These are phyloP conservation scores for Lypha dubia DNA, from an alignment of 2,888 invertebrate species.

Conservation along the genomic window DNA sequence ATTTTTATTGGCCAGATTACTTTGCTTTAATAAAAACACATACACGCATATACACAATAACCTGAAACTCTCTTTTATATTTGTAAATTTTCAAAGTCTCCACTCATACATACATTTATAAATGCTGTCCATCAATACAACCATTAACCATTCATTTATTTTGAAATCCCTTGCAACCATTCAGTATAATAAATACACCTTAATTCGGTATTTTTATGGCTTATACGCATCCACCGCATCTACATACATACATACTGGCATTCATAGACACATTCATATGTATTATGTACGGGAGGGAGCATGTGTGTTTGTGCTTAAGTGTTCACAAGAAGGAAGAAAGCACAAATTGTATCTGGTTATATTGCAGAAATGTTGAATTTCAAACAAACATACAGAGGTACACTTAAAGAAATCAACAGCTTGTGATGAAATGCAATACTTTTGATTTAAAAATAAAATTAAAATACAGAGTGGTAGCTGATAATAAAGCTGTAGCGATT, in stretches of 20 bases:
- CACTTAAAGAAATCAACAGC: not conserved
- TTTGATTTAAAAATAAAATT: too few species aligned
- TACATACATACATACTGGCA: too few species aligned
- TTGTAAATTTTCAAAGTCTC: conserved; percentile 12
- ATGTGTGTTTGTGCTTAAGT: not conserved
- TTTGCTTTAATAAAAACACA: conserved; percentile 46
- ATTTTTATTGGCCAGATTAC: conserved; percentile 67
- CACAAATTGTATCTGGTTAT: not conserved
- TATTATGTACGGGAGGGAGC: too few species aligned
- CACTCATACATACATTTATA: not conserved
- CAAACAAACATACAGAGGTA: not conserved
- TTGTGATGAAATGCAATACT: conserved; percentile 2
- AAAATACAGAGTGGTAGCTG: too few species aligned
- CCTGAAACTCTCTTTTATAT: not conserved
- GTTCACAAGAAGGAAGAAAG: not conserved
- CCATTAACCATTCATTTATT: conserved; percentile 48
- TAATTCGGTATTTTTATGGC: conserved; percentile 10
- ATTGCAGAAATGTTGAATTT: conserved; percentile 5
- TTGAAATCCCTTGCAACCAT: not conserved
- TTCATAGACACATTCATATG: too few species aligned
- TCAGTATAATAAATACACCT: conserved; percentile 19
- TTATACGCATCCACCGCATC: not conserved
- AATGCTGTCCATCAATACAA: conserved; percentile 41
- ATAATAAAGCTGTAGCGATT: too few species aligned
- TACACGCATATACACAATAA: conserved; percentile 13